Conservation (phyloP, 1,140 invertebrate genomes). For the Drosophila novamexicana region DNA sequence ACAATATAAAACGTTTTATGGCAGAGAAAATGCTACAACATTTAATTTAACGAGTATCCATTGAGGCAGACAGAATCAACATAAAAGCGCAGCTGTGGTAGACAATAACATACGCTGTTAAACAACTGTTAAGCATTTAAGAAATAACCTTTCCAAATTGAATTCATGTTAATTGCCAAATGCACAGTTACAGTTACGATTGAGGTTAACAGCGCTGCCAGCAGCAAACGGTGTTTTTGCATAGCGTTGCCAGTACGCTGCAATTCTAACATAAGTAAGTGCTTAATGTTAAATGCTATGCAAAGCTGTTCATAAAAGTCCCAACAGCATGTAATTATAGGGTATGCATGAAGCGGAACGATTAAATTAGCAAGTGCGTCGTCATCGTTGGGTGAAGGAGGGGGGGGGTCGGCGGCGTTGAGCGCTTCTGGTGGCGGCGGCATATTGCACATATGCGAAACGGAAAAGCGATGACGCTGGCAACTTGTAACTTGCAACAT, state of each 20-base stretch:
- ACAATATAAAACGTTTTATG: slow-evolving; percentile 53
- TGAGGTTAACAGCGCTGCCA: background rate
- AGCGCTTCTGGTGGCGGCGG: slow-evolving; percentile 17
- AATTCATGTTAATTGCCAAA: slow-evolving; percentile 8
- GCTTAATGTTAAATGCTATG: background rate
- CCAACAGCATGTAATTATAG: slow-evolving; percentile 18
- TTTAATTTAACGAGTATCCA: slow-evolving; percentile 68
- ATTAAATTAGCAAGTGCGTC: slow-evolving; percentile 75
- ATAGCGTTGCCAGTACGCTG: background rate
- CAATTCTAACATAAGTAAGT: background rate
- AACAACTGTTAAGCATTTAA: background rate
- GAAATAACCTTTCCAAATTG: background rate
- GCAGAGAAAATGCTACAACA: slow-evolving; percentile 52
- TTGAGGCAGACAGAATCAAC: slow-evolving; percentile 42
- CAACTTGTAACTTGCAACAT: slow-evolving; percentile 71
- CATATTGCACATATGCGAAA: slow-evolving; percentile 68
- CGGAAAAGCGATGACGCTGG: slow-evolving; percentile 52
- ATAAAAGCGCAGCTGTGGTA: background rate
- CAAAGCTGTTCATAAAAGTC: background rate
- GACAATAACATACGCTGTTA: slow-evolving; percentile 8
- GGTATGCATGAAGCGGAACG: slow-evolving; percentile 31
- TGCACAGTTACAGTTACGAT: background rate
- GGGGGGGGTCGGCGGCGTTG: background rate
- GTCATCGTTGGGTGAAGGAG: slow-evolving; percentile 5
- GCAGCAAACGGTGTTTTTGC: no score